Evolutionary conservation across 2,797 vertebrate genomes (phyloP), one percentile per base, ranked within the genome.

Genomic region (Chaenodraco wilsoni): DNA sequence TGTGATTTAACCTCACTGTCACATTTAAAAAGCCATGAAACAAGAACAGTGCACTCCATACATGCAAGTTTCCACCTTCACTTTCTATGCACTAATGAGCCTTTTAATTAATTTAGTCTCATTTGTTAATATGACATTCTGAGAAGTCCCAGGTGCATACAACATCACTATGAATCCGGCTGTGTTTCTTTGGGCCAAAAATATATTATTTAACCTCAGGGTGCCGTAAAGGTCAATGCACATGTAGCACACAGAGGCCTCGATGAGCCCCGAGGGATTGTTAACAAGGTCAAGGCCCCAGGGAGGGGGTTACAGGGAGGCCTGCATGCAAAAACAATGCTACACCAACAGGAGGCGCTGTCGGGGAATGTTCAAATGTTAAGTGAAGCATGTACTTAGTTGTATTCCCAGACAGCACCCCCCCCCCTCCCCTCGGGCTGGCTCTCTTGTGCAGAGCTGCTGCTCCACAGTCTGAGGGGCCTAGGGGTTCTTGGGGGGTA

Each of bases 401-500:
- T 90, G 88, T 92, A 92, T 92, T 93, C 91, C 90, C 93, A 93
- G 91, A 91, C 84, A 91, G 75, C 70, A 51, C 12, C 62, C 51
- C 72, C 62, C 51, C 72, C 63, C 68, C 69, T 74, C 72, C 88
- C 88, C 83, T 83, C 59, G 37, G 88, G 91, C 86, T 76, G 71
- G 46, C 65, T 84, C 87, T 88, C 79, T 84, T 85, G 82, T 81
- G 83, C 84, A 78, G 82, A 85, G 85, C 90, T 93, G 87, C 88
- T 90, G 91, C 89, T 90, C 80, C 74, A 74, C 80, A 88, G 87
- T 91, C 91, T 90, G 91, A 91, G 84, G 85, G 89, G 91, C 90
- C 91, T 82, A 56, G 82, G 89, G 90, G 87, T 89, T 92, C 90
- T 92, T 92, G 83, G 88, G 83, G 83, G 81, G 33, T 87, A 90